These are phyloP conservation scores for Ardeotis arabs DNA, from an alignment of 2,113 vertebrate species.

Conservation along the genomic window DNA sequence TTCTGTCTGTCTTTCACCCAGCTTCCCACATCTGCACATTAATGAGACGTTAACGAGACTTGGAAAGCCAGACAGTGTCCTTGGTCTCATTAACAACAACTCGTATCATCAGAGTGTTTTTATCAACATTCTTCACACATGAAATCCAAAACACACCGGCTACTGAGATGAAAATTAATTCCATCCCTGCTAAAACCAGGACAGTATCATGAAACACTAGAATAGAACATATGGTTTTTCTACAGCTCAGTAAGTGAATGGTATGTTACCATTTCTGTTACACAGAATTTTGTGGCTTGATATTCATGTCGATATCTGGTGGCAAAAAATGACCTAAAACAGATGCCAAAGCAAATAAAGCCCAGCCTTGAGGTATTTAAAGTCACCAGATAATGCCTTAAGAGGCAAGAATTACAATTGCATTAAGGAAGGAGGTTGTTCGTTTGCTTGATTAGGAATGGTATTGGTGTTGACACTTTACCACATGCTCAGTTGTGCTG, in stretches of 20 bases:
- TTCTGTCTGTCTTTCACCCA: too few species aligned
- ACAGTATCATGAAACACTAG: not conserved
- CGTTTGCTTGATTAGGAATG: constrained; percentile 38
- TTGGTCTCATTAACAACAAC: too few species aligned
- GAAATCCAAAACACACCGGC: too few species aligned
- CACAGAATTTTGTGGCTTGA: not conserved
- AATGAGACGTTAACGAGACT: too few species aligned
- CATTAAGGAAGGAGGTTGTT: not conserved
- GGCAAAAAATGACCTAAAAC: constrained; percentile 8
- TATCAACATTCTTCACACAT: too few species aligned
- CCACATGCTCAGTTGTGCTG: not conserved
- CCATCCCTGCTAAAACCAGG: too few species aligned
- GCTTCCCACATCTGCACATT: too few species aligned
- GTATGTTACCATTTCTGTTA: not conserved
- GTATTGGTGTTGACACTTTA: constrained; percentile 15
- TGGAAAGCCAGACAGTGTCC: too few species aligned
- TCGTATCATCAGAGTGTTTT: too few species aligned
- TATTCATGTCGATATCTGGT: not conserved
- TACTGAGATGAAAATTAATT: too few species aligned
- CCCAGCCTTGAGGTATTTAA: not conserved
- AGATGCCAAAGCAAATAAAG: not conserved
- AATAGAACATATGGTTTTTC: not conserved
- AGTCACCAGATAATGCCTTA: not conserved
- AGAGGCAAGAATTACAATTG: not conserved
- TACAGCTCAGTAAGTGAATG: not conserved